Percentiles rank a stretch among this genome's conserved stretches.
Evolutionary conservation across 2,888 invertebrate species (phyloP).

Genomic region (Bimastos eiseni): DNA sequence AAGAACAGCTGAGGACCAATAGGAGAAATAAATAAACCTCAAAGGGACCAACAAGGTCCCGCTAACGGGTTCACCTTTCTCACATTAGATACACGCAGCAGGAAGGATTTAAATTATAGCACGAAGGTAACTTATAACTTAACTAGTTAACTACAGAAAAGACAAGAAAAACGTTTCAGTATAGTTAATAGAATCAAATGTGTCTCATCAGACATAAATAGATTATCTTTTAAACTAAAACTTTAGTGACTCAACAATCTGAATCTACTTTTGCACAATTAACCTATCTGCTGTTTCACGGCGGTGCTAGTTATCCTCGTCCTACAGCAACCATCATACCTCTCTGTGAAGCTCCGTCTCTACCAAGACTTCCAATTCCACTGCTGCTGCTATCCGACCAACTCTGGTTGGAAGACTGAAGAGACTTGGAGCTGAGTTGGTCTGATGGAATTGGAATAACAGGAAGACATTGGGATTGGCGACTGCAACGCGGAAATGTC

Average conservation of each 20-base stretch:
- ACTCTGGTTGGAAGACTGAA: conserved; percentile 6
- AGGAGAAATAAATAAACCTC: too few species aligned
- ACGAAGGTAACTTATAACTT: too few species aligned
- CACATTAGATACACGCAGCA: too few species aligned
- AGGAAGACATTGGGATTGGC: neutral
- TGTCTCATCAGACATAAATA: neutral
- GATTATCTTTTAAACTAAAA: neutral
- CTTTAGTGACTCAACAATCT: neutral
- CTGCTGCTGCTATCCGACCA: conserved; percentile 28
- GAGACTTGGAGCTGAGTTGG: neutral
- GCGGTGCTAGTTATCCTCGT: neutral
- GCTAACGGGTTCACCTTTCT: too few species aligned
- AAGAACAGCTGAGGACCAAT: too few species aligned
- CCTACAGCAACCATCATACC: neutral
- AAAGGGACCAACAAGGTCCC: too few species aligned
- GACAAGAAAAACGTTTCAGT: neutral
- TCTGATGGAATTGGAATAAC: neutral
- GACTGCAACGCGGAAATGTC: conserved; percentile 23
- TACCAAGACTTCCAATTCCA: conserved; percentile 27
- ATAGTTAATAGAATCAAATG: neutral
- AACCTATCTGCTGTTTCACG: neutral
- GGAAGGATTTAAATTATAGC: too few species aligned
- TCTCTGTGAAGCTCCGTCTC: conserved; percentile 9
- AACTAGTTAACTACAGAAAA: too few species aligned
- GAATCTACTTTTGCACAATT: neutral